Base-by-base conservation (phyloP, 2,797 vertebrate species). In the Cuniculus paca region DNA sequence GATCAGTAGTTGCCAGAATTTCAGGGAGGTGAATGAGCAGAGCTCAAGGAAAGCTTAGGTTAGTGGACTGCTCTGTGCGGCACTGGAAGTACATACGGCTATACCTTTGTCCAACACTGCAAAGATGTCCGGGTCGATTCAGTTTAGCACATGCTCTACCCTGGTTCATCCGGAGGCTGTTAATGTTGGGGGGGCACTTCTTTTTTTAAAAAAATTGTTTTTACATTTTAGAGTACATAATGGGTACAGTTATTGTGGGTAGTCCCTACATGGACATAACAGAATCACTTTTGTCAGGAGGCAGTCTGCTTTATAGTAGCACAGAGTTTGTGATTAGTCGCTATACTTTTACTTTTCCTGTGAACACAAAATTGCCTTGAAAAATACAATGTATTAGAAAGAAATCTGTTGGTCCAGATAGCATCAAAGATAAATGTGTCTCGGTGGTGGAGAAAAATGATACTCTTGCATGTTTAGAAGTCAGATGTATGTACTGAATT, bases 401-500 rank as follows among this genome's bases (percentile, higher is more conserved):
- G 34, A 68, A 94, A 58, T 79, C 8, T n/a, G 58, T 4, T 75
- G n/a, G 2, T 85, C n/a, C 13, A 87, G 60, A 42, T 60, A 90
- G 31, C 78, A 78, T 10, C 34, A 58, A 84, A 75, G 75, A 79
- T 90, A 93, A 83, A 48, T 96, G 13, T 95, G 3, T 75, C 50
- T 86, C 19, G 34, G 45, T 88, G 39, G 22, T 83, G 91, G 22
- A 78, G 28, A 96, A 96, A 88, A 90, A 79, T 86, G 1, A 31
- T 94, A 31, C 6, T 50, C 42, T 58, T 86, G 6, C 48, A 63
- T 79, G 8, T 94, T 77, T 84, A 63, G 88, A 90, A 79, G 16
- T 92, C 34, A 88, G 24, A n/a, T n/a, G 14, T 89, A 68, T 94
- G 5, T 85, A 80, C 22, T 86, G 28, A 95, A 72, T 92, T 91